Evolutionary conservation across 2,888 invertebrate species (phyloP), one percentile per base, ranked within the genome.

Genomic region (Eupeodes latifasciatus): DNA sequence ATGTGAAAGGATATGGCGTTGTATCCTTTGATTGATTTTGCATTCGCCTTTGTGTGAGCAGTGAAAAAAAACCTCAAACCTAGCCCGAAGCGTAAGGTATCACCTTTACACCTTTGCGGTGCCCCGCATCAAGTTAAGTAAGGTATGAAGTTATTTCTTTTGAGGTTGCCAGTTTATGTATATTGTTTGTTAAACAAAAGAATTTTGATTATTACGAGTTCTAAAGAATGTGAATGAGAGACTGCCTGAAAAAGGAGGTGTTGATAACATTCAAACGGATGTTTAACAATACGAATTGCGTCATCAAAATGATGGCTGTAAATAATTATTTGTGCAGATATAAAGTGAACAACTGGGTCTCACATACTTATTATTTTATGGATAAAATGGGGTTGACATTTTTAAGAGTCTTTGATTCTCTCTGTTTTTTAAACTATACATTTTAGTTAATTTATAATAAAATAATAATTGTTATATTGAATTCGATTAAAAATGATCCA

Each of bases 21-120:
- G 78, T 82, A 86, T 86, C 86, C 82, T 82, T 86, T 86, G 86
- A 86, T 86, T 86, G 82, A 79, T 86, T 86, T 82, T 79, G 47
- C 51, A 82, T 82, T 64, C 82, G 14, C 74, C 62, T 75, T 67
- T 75, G 55, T 72, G 59, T 67, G 16, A 51, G 78, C n/a, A 36
- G 16, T 27, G 80, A 7, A 11, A 72, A 66, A n/a, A 53, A 44
- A 51, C 34, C 7, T 49, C 49, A n/a, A 27, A 51, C 14, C 14
- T n/a, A 55, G 14, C 5, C 55, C 27, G 62, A 67, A 74, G 40
- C 78, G 53, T 44, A 74, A 53, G 36, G 19, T 44, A 49, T 40
- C 74, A 78, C 82, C 82, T 78, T 75, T 64, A 44, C 74, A 78
- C 72, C 78, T 82, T 71, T 78, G 51, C 36, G 69, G 51, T 78